Base-by-base conservation (phyloP, 2,797 vertebrate species). In the Cirrhinus mrigala region DNA sequence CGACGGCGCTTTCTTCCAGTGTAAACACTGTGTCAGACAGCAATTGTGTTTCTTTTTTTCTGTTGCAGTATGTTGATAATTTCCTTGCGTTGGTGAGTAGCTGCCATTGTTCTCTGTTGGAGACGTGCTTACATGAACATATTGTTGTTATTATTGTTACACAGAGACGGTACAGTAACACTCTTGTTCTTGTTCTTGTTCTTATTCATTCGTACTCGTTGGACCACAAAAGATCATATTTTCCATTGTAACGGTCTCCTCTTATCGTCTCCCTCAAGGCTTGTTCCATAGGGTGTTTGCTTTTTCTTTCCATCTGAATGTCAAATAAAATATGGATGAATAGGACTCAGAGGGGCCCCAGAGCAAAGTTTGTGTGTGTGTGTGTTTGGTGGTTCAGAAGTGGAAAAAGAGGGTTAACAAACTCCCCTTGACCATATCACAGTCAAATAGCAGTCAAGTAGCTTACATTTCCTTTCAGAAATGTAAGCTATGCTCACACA, bases 261-360 rank as follows among this genome's bases (percentile, higher is more conserved):
- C 12, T 85, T 70, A 79, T 85, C n/a, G 3, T 18, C 4, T 73
- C 83, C 82, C 86, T 64, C 29, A 66, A 46, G 82, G 86, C 46
- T 82, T 82, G 33, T 85, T 33, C 54, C 82, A 84, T 44, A 44
- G 73, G 58, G n/a, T 77, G 37, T 64, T 14, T 66, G 52, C 24
- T 64, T 27, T 46, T 78, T 48, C 5, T 18, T n/a, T 68, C 4
- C 3, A 15, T 44, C 15, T 83, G 33, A 77, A 56, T 84, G 62
- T 84, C 62, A 69, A 69, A 84, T 77, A 11, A 69, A 84, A 84
- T 68, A 78, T 84, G 62, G 16, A 77, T 84, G 74, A 77, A 84
- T 24, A 69, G 6, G 3, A n/a, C 82, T 54, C 62, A 22, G 74
- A 69, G 48, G 50, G 7, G 9, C 15, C 73, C n/a, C 12, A 54